phyloP scores from a whole-genome alignment of 30 jellyfish, hydroid and myxozoan species.

The Calvadosia cruxmelitensis region DNA sequence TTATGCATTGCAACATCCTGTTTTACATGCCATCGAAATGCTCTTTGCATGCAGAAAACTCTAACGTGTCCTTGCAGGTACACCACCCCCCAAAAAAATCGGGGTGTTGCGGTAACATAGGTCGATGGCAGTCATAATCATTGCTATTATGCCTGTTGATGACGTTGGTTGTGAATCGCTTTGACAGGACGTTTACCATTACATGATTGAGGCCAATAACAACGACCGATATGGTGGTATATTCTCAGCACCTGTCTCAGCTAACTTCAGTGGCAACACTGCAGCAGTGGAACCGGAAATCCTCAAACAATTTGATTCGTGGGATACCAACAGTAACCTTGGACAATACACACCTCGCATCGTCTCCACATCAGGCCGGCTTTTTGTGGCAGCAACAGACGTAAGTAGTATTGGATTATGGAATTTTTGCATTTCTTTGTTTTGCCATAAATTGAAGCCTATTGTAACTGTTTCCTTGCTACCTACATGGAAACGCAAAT shows the following conservation, averaged over 20 bases:
- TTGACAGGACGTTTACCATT: slow-evolving; percentile 35
- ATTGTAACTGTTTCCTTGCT: too few species aligned
- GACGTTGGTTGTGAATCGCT: not conserved
- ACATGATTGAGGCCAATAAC: slow-evolving; percentile 84
- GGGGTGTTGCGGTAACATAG: not conserved
- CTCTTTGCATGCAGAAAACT: too few species aligned
- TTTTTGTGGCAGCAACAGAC: slow-evolving; percentile 30
- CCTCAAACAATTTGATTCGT: slow-evolving; percentile 46
- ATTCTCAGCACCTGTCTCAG: slow-evolving; percentile 33
- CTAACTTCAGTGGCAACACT: slow-evolving; percentile 33
- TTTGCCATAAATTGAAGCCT: too few species aligned
- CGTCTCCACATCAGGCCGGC: slow-evolving; percentile 27
- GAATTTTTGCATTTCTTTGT: too few species aligned
- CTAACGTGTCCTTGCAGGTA: too few species aligned
- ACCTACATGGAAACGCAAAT: too few species aligned
- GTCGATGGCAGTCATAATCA: not conserved
- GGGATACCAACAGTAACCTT: slow-evolving; percentile 50
- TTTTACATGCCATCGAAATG: too few species aligned
- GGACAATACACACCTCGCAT: slow-evolving; percentile 27
- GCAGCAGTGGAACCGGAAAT: slow-evolving; percentile 25
- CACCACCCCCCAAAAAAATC: too few species aligned
- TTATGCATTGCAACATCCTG: too few species aligned
- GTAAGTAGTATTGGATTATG: too few species aligned
- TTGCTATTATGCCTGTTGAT: slow-evolving; percentile 1
- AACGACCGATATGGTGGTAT: slow-evolving; percentile 60